Conservation (phyloP, 2,888 invertebrate genomes). For the Dryocosmus kuriphilus region DNA sequence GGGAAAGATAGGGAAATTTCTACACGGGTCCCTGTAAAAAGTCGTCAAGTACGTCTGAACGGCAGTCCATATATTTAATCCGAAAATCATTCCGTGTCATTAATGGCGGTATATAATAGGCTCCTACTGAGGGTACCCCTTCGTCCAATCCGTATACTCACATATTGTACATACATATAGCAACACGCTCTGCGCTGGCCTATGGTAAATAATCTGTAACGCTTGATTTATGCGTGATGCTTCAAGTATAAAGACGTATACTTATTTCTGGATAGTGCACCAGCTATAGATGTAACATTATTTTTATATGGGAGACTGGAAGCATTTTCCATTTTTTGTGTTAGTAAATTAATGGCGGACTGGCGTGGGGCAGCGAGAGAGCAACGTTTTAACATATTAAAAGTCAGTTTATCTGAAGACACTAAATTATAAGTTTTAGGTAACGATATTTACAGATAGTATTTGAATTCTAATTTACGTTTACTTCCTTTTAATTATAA, state of each 20-base stretch:
- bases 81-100: constrained; percentile 21
- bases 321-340: background rate
- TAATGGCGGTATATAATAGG: constrained; percentile 29
- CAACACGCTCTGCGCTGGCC: constrained; percentile 55
- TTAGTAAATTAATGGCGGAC: no score
- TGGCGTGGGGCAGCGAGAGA: no score
- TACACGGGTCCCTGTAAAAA: constrained; percentile 11
- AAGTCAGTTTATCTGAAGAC: no score
- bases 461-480: no score
- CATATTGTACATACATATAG: constrained; percentile 12
- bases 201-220: constrained; percentile 64
- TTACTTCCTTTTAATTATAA: no score
- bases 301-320: background rate
- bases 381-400: no score
- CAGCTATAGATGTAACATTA: background rate
- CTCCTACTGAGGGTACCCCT: constrained; percentile 20
- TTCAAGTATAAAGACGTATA: background rate
- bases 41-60: constrained; percentile 8
- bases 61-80: constrained; percentile 10
- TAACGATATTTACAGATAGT: no score
- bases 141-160: constrained; percentile 2
- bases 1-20: no score
- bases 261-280: constrained; percentile 14
- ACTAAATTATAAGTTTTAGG: no score
- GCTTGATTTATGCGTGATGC: constrained; percentile 51